Conservation (phyloP, 2,113 vertebrate species). For the Paratilapia polleni region DNA sequence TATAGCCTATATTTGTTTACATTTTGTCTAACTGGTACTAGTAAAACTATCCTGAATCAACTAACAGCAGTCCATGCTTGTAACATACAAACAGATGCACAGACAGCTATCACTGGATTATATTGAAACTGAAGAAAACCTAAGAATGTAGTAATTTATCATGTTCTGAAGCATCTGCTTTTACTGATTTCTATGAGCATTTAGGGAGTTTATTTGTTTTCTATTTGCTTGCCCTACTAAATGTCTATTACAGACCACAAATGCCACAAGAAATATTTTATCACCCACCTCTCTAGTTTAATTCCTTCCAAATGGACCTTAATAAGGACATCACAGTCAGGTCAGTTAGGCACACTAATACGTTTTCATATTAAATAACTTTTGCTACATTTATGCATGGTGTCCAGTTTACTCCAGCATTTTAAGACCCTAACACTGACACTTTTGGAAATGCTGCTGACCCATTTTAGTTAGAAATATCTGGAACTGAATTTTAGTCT, state of each 20-base stretch:
- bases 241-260: neutral
- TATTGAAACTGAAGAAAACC: neutral
- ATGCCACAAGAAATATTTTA: neutral
- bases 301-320: neutral
- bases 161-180: neutral
- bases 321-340: neutral
- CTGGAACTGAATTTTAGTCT: neutral
- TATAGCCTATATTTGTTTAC: neutral
- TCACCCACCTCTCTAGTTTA: neutral
- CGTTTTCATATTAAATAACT: neutral
- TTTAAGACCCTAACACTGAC: neutral
- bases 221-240: neutral
- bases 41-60: neutral
- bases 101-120: neutral
- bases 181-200: neutral
- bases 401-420: neutral
- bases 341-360: neutral
- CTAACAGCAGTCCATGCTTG: neutral
- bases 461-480: neutral
- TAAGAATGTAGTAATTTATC: neutral
- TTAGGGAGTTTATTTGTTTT: neutral
- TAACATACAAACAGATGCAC: neutral
- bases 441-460: neutral
- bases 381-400: neutral
- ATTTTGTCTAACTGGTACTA: neutral